Conservation (phyloP, 2,888 invertebrate species). For the Campoletis raptor region DNA sequence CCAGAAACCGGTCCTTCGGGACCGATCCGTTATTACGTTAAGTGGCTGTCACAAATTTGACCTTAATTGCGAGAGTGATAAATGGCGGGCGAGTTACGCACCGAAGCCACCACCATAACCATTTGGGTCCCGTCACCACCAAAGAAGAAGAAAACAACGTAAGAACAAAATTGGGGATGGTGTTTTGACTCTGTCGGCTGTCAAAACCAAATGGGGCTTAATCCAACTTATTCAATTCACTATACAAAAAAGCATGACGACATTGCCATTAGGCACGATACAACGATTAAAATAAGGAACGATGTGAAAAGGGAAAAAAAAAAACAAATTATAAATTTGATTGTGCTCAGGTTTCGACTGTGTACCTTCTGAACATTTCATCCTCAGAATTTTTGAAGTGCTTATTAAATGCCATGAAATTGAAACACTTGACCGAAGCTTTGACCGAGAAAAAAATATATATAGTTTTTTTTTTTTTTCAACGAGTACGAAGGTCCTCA, state of each 20-base stretch:
- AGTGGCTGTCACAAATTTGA: slow-evolving; percentile 82
- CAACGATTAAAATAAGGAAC: neutral
- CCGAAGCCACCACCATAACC: slow-evolving; percentile 30
- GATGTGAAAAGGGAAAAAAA: neutral
- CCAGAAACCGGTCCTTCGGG: slow-evolving; percentile 75
- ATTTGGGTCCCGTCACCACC: slow-evolving; percentile 4
- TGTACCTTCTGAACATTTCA: neutral
- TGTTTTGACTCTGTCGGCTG: slow-evolving; percentile 65
- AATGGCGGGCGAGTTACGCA: slow-evolving; percentile 76
- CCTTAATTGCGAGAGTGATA: slow-evolving; percentile 81
- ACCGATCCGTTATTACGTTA: slow-evolving; percentile 80
- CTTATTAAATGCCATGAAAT: neutral
- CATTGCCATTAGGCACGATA: slow-evolving; percentile 13
- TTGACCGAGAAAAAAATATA: slow-evolving; percentile 11
- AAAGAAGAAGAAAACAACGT: neutral
- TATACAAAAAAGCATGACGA: slow-evolving; percentile 22
- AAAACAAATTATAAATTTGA: neutral
- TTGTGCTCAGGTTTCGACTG: neutral
- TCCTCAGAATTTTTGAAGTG: neutral
- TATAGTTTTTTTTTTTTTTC: neutral
- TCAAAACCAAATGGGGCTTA: slow-evolving; percentile 46
- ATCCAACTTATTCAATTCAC: neutral
- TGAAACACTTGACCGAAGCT: slow-evolving; percentile 19
- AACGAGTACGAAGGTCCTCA: slow-evolving; percentile 14
- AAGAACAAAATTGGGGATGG: slow-evolving; percentile 27